Percentiles rank a stretch among this genome's conserved stretches.
Evolutionary conservation across 1,140 invertebrate genomes (phyloP).

Genomic region (Palaemon carinicauda): DNA sequence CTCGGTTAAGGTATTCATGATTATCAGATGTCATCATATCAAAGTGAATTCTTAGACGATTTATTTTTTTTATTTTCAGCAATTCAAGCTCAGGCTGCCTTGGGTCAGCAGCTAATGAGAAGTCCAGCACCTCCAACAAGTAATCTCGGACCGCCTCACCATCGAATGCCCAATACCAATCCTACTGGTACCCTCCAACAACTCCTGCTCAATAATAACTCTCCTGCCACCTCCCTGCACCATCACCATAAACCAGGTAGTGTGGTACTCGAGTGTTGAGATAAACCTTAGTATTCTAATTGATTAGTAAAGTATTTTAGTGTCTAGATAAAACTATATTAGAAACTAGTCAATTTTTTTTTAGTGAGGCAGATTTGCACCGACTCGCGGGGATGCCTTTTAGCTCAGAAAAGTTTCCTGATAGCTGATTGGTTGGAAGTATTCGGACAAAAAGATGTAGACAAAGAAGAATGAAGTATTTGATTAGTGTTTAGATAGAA

Average conservation of each 20-base stretch:
- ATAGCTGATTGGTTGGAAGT: no score
- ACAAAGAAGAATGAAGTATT: not conserved
- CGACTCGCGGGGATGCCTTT: no score
- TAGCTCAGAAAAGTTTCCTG: no score
- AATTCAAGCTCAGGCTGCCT: conserved; percentile 39
- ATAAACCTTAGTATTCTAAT: not conserved
- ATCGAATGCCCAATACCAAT: conserved; percentile 42
- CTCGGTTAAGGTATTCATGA: no score
- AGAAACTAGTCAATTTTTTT: not conserved
- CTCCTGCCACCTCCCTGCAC: conserved; percentile 36
- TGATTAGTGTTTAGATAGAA: not conserved
- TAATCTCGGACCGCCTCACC: conserved; percentile 38
- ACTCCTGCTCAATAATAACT: conserved; percentile 50
- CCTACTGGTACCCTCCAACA: conserved; percentile 35
- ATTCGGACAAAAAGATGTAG: no score
- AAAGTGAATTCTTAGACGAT: not conserved
- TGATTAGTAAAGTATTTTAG: not conserved
- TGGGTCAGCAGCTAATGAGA: conserved; percentile 46
- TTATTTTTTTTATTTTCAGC: not conserved
- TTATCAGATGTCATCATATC: no score
- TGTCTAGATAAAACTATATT: not conserved
- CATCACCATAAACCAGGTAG: conserved; percentile 47
- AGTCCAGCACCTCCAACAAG: conserved; percentile 27
- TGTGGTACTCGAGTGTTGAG: no score
- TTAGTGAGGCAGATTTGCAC: no score